phyloP scores from a whole-genome alignment of 1,140 invertebrate species.

The Aphis craccivora region DNA sequence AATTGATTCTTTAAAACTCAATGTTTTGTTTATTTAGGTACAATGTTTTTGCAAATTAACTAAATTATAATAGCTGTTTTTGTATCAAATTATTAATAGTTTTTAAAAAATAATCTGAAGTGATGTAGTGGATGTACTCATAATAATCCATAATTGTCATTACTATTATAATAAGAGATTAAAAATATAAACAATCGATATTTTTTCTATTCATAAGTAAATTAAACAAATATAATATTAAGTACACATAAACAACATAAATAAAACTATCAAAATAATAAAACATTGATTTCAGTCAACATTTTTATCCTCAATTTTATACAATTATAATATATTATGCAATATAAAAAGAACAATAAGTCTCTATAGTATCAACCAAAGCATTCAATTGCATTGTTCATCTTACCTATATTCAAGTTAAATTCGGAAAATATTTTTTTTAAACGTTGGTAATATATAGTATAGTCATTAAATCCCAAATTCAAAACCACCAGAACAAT shows the following conservation, averaged over 20 bases:
- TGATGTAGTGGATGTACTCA: neutral
- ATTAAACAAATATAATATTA: neutral
- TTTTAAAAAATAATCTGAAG: neutral
- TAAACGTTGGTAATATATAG: neutral
- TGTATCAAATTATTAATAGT: neutral
- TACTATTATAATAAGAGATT: neutral
- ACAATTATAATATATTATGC: neutral
- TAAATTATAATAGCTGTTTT: neutral
- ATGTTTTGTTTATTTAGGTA: neutral
- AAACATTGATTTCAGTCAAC: neutral
- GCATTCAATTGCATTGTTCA: neutral
- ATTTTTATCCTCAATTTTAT: neutral
- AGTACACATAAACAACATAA: neutral
- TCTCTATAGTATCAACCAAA: neutral
- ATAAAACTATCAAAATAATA: neutral
- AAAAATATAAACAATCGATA: neutral
- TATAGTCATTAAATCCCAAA: neutral
- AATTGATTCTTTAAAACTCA: neutral
- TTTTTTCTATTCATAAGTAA: neutral
- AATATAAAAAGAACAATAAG: neutral
- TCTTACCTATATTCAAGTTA: neutral
- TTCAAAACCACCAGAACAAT: neutral
- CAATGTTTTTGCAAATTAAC: neutral
- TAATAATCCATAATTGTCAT: neutral
- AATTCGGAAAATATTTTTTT: neutral